These are phyloP conservation scores for Panzeria rudis DNA, from an alignment of 2,888 invertebrate species.

Conservation along the genomic window DNA sequence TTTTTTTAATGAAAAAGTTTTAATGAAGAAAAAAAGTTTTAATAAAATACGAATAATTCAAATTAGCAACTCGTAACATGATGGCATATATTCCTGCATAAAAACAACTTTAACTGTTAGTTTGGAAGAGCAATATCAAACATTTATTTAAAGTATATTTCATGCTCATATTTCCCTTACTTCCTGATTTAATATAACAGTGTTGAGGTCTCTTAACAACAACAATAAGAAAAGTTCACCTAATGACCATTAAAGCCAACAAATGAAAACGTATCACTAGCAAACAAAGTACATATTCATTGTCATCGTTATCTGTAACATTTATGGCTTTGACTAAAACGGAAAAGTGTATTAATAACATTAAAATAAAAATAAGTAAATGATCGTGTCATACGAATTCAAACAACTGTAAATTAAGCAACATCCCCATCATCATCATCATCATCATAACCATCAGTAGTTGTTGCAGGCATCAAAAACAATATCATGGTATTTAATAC, in stretches of 20 bases:
- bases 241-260: constrained; percentile 59
- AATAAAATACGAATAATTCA: too few species aligned
- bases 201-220: constrained; percentile 9
- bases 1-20: too few species aligned
- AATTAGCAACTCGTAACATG: too few species aligned
- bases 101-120: too few species aligned
- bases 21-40: too few species aligned
- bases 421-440: neutral
- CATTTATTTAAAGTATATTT: constrained; percentile 1
- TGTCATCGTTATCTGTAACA: constrained; percentile 49
- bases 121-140: too few species aligned
- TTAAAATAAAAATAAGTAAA: neutral
- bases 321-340: constrained; percentile 26
- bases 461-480: constrained; percentile 31
- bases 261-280: constrained; percentile 26
- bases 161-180: constrained; percentile 47
- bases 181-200: constrained; percentile 53
- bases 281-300: constrained; percentile 27
- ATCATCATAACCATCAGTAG: neutral
- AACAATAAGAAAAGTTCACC: constrained; percentile 53
- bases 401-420: constrained; percentile 8
- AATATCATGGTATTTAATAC: constrained; percentile 10
- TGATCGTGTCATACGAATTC: constrained; percentile 29
- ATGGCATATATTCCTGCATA: too few species aligned
- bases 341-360: constrained; percentile 27